Evolutionary conservation across 2,797 vertebrate genomes (phyloP).

Genomic region (Ctenochaetus hawaiiensis): DNA sequence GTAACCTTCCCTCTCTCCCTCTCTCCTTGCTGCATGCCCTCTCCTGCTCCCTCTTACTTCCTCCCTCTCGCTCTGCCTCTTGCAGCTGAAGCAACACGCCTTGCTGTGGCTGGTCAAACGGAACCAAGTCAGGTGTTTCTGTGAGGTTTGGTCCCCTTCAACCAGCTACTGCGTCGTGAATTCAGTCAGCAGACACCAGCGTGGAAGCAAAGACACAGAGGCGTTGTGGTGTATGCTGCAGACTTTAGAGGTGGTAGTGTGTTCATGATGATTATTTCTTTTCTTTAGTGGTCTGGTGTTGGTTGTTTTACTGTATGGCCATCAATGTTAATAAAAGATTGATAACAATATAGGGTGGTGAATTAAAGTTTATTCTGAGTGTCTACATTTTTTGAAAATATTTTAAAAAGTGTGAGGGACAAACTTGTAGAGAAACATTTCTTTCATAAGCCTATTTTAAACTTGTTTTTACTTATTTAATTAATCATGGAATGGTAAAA

Average conservation of each 20-base stretch:
- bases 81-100: slow-evolving; percentile 87
- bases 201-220: slow-evolving; percentile 56
- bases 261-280: neutral
- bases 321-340: slow-evolving; percentile 64
- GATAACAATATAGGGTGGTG: neutral
- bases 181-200: slow-evolving; percentile 80
- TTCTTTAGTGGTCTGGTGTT: neutral
- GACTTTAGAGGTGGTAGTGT: slow-evolving; percentile 24
- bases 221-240: slow-evolving; percentile 38
- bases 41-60: neutral
- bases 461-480: neutral
- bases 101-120: slow-evolving; percentile 99
- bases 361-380: neutral
- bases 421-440: neutral
- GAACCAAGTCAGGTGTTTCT: slow-evolving; percentile 99
- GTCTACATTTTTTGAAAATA: neutral
- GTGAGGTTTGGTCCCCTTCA: slow-evolving; percentile 99
- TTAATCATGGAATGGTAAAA: neutral
- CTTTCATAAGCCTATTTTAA: neutral
- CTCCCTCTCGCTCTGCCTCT: slow-evolving; percentile 52
- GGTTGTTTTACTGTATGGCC: neutral
- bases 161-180: slow-evolving; percentile 98
- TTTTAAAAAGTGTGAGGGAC: neutral
- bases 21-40: slow-evolving; percentile 4
- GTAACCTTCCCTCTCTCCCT: neutral